Conservation (phyloP, 2,888 invertebrate species). For the Ornithoptera priamus region DNA sequence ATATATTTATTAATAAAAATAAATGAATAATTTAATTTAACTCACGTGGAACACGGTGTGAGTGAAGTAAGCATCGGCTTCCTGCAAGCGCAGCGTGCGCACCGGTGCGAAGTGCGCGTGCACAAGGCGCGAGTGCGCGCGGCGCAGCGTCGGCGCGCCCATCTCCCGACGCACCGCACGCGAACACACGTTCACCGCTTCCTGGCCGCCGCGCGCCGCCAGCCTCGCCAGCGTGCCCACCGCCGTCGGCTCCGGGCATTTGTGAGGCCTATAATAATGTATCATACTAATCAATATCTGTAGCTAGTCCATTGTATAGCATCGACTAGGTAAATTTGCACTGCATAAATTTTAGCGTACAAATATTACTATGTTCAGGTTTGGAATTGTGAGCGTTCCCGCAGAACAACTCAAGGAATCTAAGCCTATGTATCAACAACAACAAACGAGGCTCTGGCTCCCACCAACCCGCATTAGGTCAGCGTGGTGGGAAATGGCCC, state of each 20-base stretch:
- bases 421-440: too few relatives aligned
- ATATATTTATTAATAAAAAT: too few relatives aligned
- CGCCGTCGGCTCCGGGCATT: slow-evolving; percentile 89
- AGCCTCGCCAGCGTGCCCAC: slow-evolving; percentile 45
- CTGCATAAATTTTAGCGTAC: too few relatives aligned
- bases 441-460: too few relatives aligned
- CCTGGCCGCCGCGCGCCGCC: slow-evolving; percentile 82
- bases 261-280: slow-evolving; percentile 86
- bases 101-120: slow-evolving; percentile 73
- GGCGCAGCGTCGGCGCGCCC: slow-evolving; percentile 67
- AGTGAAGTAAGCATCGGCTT: slow-evolving; percentile 82
- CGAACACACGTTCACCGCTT: slow-evolving; percentile 91
- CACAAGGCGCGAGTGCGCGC: slow-evolving; percentile 54
- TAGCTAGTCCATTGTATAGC: too few relatives aligned
- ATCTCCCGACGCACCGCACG: slow-evolving; percentile 87
- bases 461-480: too few relatives aligned
- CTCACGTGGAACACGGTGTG: slow-evolving; percentile 86
- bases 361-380: too few relatives aligned
- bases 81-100: slow-evolving; percentile 70
- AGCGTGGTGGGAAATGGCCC: too few relatives aligned
- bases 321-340: too few relatives aligned
- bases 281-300: too few relatives aligned
- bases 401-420: too few relatives aligned
- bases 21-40: slow-evolving; percentile 18
- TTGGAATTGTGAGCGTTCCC: too few relatives aligned